A percentile compares a stretch with the other conserved stretches of the same genome.
Conservation (phyloP, 2,888 invertebrate genomes). For the Trachelus iudaicus region DNA sequence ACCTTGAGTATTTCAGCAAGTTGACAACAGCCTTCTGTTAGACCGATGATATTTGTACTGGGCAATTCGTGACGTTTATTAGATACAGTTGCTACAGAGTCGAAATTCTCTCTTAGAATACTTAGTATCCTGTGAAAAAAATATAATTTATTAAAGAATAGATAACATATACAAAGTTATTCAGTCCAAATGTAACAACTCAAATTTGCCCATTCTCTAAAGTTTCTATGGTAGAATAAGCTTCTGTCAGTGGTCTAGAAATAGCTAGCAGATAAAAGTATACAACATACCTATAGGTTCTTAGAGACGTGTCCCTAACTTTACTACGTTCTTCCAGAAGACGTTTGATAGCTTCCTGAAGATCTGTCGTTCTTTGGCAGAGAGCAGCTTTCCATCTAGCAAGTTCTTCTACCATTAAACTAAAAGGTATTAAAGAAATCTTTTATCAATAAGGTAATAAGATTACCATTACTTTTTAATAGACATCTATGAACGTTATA, state of each 20-base stretch:
- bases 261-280: conserved; percentile 19
- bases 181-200: not conserved
- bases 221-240: not conserved
- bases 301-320: conserved; percentile 73
- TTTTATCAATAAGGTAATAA: not conserved
- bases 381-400: conserved; percentile 87
- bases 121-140: conserved; percentile 60
- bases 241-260: not conserved
- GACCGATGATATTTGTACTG: conserved; percentile 74
- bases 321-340: conserved; percentile 77
- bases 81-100: conserved; percentile 67
- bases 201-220: not conserved
- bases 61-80: conserved; percentile 63
- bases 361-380: conserved; percentile 75
- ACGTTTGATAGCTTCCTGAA: conserved; percentile 77
- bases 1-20: conserved; percentile 72
- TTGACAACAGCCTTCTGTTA: conserved; percentile 72
- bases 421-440: conserved; percentile 64
- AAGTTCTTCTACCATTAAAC: conserved; percentile 92
- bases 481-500: not conserved
- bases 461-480: not conserved
- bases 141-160: not conserved
- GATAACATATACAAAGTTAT: not conserved
- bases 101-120: conserved; percentile 68
- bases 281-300: conserved; percentile 70